phyloP scores from a whole-genome alignment of 1,140 invertebrate genomes.

The Drosophila ananassae region DNA sequence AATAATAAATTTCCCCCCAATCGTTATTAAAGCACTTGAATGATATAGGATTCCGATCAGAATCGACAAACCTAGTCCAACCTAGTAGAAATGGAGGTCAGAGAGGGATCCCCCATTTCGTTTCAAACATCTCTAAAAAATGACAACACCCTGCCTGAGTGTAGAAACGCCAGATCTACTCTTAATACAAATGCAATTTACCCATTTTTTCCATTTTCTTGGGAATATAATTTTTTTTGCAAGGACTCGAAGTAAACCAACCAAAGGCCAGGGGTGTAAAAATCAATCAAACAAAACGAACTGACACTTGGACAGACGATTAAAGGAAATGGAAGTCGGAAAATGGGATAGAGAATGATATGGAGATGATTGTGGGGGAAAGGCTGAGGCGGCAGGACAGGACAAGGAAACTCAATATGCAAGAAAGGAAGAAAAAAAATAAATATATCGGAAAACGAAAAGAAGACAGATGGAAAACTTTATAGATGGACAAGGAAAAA shows the following conservation, averaged over 20 bases:
- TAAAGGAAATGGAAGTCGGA: slow-evolving; percentile 29
- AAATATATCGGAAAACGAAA: neutral
- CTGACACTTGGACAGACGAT: slow-evolving; percentile 48
- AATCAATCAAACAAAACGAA: slow-evolving; percentile 49
- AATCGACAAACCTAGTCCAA: too few relatives aligned
- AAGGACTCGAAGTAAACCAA: slow-evolving; percentile 11
- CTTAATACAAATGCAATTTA: too few relatives aligned
- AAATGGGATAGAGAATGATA: neutral
- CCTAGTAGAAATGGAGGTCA: too few relatives aligned
- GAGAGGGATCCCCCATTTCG: too few relatives aligned
- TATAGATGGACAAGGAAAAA: slow-evolving; percentile 20
- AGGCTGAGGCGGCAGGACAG: neutral
- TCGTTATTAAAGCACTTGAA: too few relatives aligned
- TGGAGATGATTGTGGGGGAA: slow-evolving; percentile 8
- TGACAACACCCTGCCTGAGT: too few relatives aligned
- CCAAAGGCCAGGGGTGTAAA: slow-evolving; percentile 35
- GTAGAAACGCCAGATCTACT: too few relatives aligned
- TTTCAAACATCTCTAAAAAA: too few relatives aligned
- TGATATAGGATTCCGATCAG: too few relatives aligned
- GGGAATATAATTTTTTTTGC: slow-evolving; percentile 13
- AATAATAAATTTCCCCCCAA: too few relatives aligned
- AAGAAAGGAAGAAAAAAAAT: slow-evolving; percentile 12
- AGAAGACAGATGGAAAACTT: slow-evolving; percentile 15
- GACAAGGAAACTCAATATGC: slow-evolving; percentile 31
- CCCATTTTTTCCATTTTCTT: slow-evolving; percentile 13